Percentiles rank a stretch among this genome's conserved stretches.
Evolutionary conservation across 2,888 invertebrate species (phyloP).

Genomic region (Hypercompe scribonia): DNA sequence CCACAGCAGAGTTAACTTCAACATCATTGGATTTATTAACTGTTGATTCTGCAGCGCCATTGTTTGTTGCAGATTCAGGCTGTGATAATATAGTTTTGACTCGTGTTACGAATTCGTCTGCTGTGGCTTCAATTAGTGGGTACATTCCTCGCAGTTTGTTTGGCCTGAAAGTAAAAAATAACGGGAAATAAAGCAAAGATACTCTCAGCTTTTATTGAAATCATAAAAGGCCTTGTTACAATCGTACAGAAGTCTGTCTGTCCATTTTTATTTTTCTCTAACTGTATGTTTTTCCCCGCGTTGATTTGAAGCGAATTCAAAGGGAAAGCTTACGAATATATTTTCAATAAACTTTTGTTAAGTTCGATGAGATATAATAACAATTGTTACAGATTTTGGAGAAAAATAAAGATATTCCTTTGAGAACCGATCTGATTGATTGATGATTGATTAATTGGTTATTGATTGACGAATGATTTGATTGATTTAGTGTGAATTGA

Average conservation of each 20-base stretch:
- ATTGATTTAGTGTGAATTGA: too few species aligned
- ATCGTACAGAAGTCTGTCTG: background rate
- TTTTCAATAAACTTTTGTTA: too few species aligned
- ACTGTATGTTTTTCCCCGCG: too few species aligned
- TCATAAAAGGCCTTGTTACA: background rate
- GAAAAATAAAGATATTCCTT: too few species aligned
- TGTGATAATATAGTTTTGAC: slow-evolving; percentile 60
- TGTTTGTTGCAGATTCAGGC: slow-evolving; percentile 35
- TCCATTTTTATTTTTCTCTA: background rate
- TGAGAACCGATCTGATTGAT: too few species aligned
- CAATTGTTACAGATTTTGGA: too few species aligned
- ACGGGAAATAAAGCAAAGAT: background rate
- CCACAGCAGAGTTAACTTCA: slow-evolving; percentile 47
- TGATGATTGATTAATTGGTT: too few species aligned
- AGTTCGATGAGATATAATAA: too few species aligned
- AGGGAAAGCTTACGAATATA: background rate
- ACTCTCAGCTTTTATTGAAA: background rate
- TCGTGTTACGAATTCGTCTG: slow-evolving; percentile 70
- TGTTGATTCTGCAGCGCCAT: slow-evolving; percentile 19
- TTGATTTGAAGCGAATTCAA: background rate
- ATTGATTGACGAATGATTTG: too few species aligned
- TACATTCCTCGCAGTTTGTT: slow-evolving; percentile 82
- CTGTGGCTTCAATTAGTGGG: slow-evolving; percentile 76
- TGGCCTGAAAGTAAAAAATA: slow-evolving; percentile 68
- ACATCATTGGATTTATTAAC: slow-evolving; percentile 23